A percentile compares a stretch with the other conserved stretches of the same genome.
Evolutionary conservation across 1,140 invertebrate species (phyloP).

Genomic region (Hyposmocoma kahamanoa): DNA sequence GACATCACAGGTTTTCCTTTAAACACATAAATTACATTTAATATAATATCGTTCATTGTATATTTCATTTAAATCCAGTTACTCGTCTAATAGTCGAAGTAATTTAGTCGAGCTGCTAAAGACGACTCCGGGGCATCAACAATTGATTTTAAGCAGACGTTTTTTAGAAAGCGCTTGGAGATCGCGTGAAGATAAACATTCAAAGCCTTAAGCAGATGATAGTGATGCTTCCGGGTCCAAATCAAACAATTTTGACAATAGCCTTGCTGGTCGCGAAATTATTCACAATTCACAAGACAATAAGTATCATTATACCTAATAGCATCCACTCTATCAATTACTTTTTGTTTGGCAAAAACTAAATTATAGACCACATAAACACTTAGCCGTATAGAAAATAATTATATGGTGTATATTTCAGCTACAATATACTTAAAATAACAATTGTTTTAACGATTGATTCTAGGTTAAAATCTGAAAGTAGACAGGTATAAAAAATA

Average conservation of each 20-base stretch:
- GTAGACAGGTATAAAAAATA: neutral
- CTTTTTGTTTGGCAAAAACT: constrained; percentile 10
- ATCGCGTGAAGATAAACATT: constrained; percentile 27
- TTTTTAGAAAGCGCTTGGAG: constrained; percentile 19
- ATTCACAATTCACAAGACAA: constrained; percentile 23
- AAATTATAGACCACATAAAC: constrained; percentile 16
- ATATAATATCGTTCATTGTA: no score
- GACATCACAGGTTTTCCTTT: no score
- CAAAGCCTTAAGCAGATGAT: constrained; percentile 14
- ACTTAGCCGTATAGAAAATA: constrained; percentile 6
- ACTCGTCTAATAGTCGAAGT: neutral
- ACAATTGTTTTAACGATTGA: neutral
- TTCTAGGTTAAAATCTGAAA: constrained; percentile 9
- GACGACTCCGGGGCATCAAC: neutral
- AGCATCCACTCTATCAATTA: constrained; percentile 22
- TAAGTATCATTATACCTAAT: constrained; percentile 16
- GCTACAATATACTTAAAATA: constrained; percentile 9
- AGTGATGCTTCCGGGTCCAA: constrained; percentile 29
- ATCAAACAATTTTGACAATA: constrained; percentile 13
- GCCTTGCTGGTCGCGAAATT: constrained; percentile 15
- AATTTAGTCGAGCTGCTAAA: neutral
- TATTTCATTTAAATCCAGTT: no score
- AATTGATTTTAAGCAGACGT: constrained; percentile 14
- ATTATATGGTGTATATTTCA: constrained; percentile 4
- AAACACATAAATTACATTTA: no score